Base-by-base conservation (phyloP, 2,888 invertebrate species). In the Eristalis intricaria region DNA sequence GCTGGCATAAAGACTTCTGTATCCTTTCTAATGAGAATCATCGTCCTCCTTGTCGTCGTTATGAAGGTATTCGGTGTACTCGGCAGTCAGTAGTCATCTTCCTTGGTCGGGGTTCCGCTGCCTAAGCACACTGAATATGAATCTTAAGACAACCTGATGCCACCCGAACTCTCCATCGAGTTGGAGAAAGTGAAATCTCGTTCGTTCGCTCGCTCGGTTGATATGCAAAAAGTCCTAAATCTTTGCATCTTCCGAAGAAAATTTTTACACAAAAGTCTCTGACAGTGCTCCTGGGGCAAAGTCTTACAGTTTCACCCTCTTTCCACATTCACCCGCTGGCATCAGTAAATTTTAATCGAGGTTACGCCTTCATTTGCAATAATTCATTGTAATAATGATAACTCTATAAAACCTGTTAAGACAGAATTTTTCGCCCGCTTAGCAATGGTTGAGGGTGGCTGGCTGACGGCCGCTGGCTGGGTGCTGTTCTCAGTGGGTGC, bases 321-420 rank as follows among this genome's bases (percentile, higher is more conserved):
- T 23, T 13, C 26, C 5, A 60, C n/a, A 19, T 29, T 11, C 11
- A 23, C 26, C 22, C 26, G 29, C 22, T 11, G 19, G 15, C 50
- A 74, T 78, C 87, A 69, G 87, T 87, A 87, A 84, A 87, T 87
- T 87, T 87, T 87, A 87, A 87, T 87, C 87, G 87, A 87, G 87
- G 84, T 69, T 87, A 87, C 84, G 87, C 87, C 84, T 87, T 80
- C 87, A 87, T 87, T 87, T 87, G 87, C 87, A 87, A 87, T 87
- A 87, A 87, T 87, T 87, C 87, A 87, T 87, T 87, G 84, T 87
- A 87, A 87, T 87, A 87, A 87, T 87, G 87, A 87, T 87, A 87
- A 87, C 87, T 87, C 87, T 87, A 87, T 87, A 87, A 87, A 87
- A 87, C 87, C 87, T 87, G 87, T 87, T 87, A 87, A 84, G 87